Conservation (phyloP, 23 tunicate genomes). For the Botrylloides violaceus region DNA sequence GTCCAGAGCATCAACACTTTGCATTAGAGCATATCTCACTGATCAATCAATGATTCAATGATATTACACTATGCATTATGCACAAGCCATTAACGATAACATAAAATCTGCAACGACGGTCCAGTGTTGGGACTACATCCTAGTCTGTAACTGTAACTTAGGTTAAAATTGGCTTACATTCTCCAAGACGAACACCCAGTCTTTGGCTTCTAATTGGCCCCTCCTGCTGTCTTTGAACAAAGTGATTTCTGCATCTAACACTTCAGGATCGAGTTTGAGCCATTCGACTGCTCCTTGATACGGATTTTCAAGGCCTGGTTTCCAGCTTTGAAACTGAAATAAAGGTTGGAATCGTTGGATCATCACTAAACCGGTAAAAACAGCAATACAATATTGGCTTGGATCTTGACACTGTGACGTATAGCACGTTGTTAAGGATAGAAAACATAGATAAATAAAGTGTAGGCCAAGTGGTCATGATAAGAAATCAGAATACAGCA, state of each 20-base stretch:
- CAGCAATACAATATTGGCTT: too few relatives aligned
- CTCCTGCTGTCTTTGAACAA: conserved; percentile 33
- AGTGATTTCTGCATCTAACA: conserved; percentile 43
- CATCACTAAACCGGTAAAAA: not conserved
- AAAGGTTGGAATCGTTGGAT: not conserved
- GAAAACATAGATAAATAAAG: too few relatives aligned
- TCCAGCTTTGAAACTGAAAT: conserved; percentile 75
- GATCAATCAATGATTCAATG: too few relatives aligned
- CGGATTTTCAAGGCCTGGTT: conserved; percentile 68
- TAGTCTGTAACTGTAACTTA: too few relatives aligned
- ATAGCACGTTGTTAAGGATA: too few relatives aligned
- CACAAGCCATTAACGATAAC: not conserved
- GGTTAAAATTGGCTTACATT: conserved; percentile 52
- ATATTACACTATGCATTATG: too few relatives aligned
- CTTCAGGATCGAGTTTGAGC: conserved; percentile 50
- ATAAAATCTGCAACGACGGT: not conserved
- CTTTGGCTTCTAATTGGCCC: conserved; percentile 44
- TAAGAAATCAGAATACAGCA: too few relatives aligned
- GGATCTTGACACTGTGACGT: too few relatives aligned
- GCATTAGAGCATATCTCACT: too few relatives aligned
- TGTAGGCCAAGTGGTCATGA: too few relatives aligned
- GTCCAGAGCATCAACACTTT: too few relatives aligned
- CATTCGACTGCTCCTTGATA: conserved; percentile 60
- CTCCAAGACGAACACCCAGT: conserved; percentile 76
- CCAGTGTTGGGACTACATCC: not conserved